phyloP scores from a whole-genome alignment of 2,888 invertebrate genomes.

The Ornithoptera priamus region DNA sequence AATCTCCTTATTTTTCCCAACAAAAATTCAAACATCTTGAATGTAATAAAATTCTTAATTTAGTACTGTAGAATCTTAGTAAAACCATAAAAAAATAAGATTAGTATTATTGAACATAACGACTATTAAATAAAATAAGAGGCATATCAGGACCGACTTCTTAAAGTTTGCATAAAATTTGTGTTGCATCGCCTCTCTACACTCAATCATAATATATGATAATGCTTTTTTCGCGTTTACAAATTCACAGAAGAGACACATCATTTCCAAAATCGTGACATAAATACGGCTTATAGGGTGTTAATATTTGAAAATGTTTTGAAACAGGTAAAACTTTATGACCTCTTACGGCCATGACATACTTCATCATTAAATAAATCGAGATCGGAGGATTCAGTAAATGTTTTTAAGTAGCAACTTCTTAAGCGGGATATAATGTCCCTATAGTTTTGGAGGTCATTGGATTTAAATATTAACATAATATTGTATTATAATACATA shows the following conservation, averaged over 20 bases:
- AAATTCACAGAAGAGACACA: slow-evolving; percentile 15
- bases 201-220: background rate
- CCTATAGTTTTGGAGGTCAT: background rate
- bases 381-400: slow-evolving; percentile 28
- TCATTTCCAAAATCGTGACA: slow-evolving; percentile 20
- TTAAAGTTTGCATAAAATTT: background rate
- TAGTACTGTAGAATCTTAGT: no score
- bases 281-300: slow-evolving; percentile 24
- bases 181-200: no score
- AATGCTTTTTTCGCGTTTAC: slow-evolving; percentile 14
- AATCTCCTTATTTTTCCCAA: background rate
- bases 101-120: no score
- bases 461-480: background rate
- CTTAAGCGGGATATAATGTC: background rate
- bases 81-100: no score
- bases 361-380: slow-evolving; percentile 46
- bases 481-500: background rate
- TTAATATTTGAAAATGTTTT: slow-evolving; percentile 26
- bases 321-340: slow-evolving; percentile 37
- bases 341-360: slow-evolving; percentile 44
- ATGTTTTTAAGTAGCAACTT: background rate
- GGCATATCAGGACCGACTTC: background rate
- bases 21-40: no score
- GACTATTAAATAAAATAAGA: no score
- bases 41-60: no score